Evolutionary conservation across 92 coral and sea anemone genomes (phyloP).

Genomic region (Blastomussa wellsi): DNA sequence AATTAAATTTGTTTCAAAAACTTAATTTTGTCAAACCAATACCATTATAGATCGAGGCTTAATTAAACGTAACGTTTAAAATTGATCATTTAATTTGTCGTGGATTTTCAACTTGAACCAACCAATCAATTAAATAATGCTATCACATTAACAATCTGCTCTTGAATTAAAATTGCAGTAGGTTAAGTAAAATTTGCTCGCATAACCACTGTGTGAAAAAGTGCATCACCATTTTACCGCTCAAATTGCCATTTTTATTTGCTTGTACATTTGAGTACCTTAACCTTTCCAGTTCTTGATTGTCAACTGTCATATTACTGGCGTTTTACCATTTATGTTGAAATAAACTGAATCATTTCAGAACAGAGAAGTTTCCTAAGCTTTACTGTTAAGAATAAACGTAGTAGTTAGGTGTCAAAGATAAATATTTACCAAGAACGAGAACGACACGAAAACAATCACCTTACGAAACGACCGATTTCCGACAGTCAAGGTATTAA

Average conservation of each 20-base stretch:
- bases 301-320: neutral
- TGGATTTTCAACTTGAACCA: neutral
- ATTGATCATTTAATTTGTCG: neutral
- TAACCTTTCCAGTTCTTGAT: neutral
- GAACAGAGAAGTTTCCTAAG: neutral
- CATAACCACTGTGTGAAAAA: neutral
- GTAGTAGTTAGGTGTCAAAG: constrained; percentile 25
- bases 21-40: neutral
- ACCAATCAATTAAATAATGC: neutral
- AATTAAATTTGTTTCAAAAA: neutral
- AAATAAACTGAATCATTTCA: neutral
- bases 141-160: neutral
- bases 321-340: neutral
- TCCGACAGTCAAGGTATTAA: neutral
- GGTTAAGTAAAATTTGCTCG: neutral
- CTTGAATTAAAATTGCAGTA: neutral
- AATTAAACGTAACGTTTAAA: neutral
- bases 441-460: neutral
- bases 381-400: neutral
- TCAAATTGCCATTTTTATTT: neutral
- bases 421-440: constrained; percentile 32
- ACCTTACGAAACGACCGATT: neutral
- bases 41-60: no score
- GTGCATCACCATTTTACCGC: neutral
- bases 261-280: neutral